Base-by-base conservation (phyloP, 37 sponge, comb jelly and placozoan species). In the Crambe crambe region DNA sequence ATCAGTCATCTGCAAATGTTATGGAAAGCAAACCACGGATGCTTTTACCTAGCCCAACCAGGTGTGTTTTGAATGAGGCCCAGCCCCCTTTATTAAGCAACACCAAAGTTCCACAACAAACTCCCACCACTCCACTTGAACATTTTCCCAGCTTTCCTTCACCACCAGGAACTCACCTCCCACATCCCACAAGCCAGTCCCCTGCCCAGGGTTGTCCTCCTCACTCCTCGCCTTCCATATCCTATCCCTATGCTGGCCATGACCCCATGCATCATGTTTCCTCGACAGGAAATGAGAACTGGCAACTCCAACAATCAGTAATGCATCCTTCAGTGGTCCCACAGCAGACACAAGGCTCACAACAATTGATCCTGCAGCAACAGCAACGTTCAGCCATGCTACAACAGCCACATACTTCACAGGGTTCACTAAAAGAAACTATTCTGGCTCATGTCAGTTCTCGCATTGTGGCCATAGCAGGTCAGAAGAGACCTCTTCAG, bases 121-220 rank as follows among this genome's bases (percentile, higher is more conserved):
- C 80, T 12, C 80, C 80, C 37, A 80, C 80, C 17, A 70, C 80
- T 59, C 80, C 80, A 22, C 60, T 80, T 18, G 80, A 70, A 36
- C 80, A 80, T 42, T 80, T 70, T 31, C 2, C 70, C 30, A 43
- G 34, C 38, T 71, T 71, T 40, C 12, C 58, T 25, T 2, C 80
- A 2, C 42, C 71, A 15, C 69, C 36, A 68, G 3, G 4, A 21
- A 40, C 43, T 23, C 71, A 38, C 42, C 25, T 42, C 12, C 37
- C 42, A 40, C 51, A 47, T 12, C 51, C 51, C 51, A 6, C 51
- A 47, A 47, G 10, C 27, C 57, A 51, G 8, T 56, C 74, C 1
- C 57, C 74, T 25, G 44, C 57, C 18, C 74, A 73, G 34, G 56
- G 29, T 8, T 21, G 22, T 10, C 54, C 73, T 1, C 56, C 27